phyloP scores from a whole-genome alignment of 2,113 vertebrate species.

The Peucedramus taeniatus region DNA sequence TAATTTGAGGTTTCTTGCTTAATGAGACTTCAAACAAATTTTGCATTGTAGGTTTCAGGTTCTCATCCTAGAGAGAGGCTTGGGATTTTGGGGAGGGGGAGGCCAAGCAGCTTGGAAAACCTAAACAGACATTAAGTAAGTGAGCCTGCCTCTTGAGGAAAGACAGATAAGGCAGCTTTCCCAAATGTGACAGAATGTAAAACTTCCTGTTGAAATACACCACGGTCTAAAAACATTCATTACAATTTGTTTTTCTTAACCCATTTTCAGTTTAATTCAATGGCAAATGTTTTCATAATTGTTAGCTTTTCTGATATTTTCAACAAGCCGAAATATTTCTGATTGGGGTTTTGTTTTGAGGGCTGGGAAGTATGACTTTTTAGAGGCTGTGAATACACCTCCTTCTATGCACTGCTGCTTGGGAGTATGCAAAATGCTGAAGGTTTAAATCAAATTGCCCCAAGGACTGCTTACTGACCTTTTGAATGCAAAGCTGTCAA shows the following conservation, averaged over 20 bases:
- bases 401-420: not conserved
- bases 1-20: constrained; percentile 50
- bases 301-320: not conserved
- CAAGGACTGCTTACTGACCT: constrained; percentile 50
- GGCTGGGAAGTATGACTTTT: not conserved
- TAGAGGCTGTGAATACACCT: not conserved
- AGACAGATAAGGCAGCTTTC: constrained; percentile 16
- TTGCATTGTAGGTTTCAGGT: constrained; percentile 42
- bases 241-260: not conserved
- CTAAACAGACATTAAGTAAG: not conserved
- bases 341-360: not conserved
- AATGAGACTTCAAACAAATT: constrained; percentile 60
- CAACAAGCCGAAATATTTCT: not conserved
- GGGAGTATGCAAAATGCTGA: constrained; percentile 11
- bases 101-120: not conserved
- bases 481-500: constrained; percentile 50
- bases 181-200: not conserved
- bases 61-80: constrained; percentile 42
- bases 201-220: not conserved
- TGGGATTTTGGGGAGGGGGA: not conserved
- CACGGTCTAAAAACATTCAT: not conserved
- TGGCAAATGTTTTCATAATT: not conserved
- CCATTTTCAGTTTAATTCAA: not conserved
- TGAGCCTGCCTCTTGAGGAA: constrained; percentile 10
- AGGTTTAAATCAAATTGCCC: constrained; percentile 47